Percentiles rank a stretch among this genome's conserved stretches.
Evolutionary conservation across 2,888 invertebrate genomes (phyloP).

Genomic region (Lasius platythorax): DNA sequence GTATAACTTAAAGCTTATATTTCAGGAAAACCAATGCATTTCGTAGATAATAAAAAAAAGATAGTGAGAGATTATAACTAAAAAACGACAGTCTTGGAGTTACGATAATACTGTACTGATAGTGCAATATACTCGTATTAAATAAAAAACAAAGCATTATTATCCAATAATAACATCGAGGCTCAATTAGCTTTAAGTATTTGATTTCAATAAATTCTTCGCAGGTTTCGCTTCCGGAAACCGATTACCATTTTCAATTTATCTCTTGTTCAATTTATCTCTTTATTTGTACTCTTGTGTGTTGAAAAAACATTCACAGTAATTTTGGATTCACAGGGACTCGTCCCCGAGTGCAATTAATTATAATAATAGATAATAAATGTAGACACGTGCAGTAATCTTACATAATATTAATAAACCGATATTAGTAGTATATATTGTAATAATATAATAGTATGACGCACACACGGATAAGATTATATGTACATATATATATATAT

Average conservation of each 20-base stretch:
- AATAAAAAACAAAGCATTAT: neutral
- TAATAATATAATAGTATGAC: neutral
- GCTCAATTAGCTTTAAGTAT: neutral
- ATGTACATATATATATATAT: neutral
- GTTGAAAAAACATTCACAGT: neutral
- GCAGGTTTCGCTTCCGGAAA: neutral
- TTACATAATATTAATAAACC: neutral
- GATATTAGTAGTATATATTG: constrained; percentile 11
- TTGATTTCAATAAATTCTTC: constrained; percentile 2
- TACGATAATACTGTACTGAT: neutral
- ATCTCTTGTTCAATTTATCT: constrained; percentile 22
- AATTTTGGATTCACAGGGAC: neutral
- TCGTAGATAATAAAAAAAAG: neutral
- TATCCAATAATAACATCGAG: neutral
- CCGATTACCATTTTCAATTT: constrained; percentile 20
- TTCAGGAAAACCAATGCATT: neutral
- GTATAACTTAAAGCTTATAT: neutral
- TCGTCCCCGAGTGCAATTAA: neutral
- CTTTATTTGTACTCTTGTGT: too few species aligned
- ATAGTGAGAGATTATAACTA: neutral
- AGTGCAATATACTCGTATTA: neutral
- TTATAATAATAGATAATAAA: constrained; percentile 15
- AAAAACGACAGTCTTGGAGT: neutral
- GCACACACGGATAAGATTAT: neutral
- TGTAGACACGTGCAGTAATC: neutral